These are phyloP conservation scores for Oreochromis tanganicae DNA, from an alignment of 2,113 vertebrate species.

Conservation along the genomic window DNA sequence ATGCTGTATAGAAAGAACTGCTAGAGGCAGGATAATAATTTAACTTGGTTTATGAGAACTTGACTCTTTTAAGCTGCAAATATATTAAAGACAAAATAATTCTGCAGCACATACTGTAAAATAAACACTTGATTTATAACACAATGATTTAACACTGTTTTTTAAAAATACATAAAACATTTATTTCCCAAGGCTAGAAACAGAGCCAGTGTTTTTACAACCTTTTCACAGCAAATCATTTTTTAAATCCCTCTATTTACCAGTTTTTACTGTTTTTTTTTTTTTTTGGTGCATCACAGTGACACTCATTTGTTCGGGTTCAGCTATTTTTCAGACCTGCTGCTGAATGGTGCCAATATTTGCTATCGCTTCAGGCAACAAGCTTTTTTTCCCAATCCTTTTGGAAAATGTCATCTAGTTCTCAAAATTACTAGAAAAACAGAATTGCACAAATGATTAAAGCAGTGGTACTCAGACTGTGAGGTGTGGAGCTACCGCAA, in stretches of 20 bases:
- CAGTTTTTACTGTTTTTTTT: background rate
- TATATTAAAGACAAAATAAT: background rate
- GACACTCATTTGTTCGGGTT: background rate
- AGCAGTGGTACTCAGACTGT: background rate
- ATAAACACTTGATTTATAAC: background rate
- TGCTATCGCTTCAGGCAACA: background rate
- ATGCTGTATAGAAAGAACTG: background rate
- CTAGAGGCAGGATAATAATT: background rate
- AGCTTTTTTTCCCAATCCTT: accelerated
- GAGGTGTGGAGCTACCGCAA: background rate
- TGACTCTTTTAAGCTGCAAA: background rate
- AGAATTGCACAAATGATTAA: background rate
- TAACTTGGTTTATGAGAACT: background rate
- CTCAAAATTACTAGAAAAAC: background rate
- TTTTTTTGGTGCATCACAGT: background rate
- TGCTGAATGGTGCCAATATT: background rate
- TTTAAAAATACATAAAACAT: background rate
- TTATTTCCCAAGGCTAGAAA: background rate
- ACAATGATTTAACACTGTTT: background rate
- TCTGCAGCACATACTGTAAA: background rate
- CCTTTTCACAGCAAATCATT: background rate
- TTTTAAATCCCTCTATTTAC: background rate
- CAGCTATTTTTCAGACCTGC: background rate
- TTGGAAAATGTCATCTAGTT: background rate
- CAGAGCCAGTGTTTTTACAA: background rate